A percentile compares a stretch with the other conserved stretches of the same genome.
These are phyloP conservation scores for Heliconius congener DNA, from an alignment of 1,140 invertebrate species.

Conservation along the genomic window DNA sequence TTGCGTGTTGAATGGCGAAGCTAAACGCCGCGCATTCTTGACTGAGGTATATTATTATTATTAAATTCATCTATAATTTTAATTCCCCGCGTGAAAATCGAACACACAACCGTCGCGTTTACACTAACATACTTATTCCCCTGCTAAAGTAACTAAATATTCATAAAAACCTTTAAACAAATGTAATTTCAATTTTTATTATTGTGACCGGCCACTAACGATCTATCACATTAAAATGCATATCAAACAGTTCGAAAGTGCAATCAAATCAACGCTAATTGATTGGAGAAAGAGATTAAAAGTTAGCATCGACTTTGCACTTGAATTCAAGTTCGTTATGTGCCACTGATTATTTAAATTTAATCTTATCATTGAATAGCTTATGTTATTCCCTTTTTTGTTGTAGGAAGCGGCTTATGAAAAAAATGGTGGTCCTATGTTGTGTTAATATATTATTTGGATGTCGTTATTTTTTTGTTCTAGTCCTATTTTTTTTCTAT, in stretches of 20 bases:
- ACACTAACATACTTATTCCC: too few species aligned
- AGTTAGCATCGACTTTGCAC: conserved; percentile 31
- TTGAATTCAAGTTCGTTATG: conserved; percentile 16
- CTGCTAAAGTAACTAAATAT: too few species aligned
- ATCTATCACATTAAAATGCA: conserved; percentile 53
- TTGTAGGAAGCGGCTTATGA: not conserved
- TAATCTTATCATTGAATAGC: conserved; percentile 15
- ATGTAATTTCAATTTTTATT: conserved; percentile 14
- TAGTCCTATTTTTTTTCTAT: too few species aligned
- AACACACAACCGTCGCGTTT: not conserved
- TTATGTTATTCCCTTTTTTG: not conserved
- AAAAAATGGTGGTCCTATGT: not conserved
- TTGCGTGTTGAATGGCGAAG: too few species aligned
- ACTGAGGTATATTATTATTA: too few species aligned
- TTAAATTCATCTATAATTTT: too few species aligned
- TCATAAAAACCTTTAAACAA: not conserved
- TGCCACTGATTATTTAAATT: conserved; percentile 24
- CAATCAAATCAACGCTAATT: conserved; percentile 57
- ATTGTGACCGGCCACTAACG: conserved; percentile 37
- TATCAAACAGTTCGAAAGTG: conserved; percentile 47
- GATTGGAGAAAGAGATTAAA: conserved; percentile 51
- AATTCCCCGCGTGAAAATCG: not conserved
- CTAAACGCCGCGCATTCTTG: too few species aligned
- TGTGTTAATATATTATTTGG: too few species aligned
- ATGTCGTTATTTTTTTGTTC: too few species aligned